A percentile compares a stretch with the other conserved stretches of the same genome.
Evolutionary conservation across 2,797 vertebrate genomes (phyloP).

Genomic region (Salarias fasciatus): DNA sequence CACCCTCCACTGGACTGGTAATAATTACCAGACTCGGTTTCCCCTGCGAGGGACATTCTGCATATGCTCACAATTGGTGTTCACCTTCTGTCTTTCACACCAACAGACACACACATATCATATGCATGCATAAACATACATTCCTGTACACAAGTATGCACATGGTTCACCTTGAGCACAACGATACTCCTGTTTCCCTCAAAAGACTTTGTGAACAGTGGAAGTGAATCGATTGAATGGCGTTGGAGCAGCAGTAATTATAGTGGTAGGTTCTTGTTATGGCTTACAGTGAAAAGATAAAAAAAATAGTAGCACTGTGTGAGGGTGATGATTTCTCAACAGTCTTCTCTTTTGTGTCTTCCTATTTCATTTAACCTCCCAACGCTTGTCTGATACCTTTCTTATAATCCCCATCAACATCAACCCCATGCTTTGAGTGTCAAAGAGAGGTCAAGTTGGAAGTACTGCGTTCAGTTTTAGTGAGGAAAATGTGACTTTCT

Average conservation of each 20-base stretch:
- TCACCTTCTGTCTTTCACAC: background rate
- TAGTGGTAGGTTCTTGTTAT: conserved; percentile 64
- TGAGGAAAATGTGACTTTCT: conserved; percentile 37
- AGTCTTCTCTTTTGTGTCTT: conserved; percentile 36
- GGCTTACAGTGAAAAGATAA: conserved; percentile 22
- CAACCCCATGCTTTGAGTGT: conserved; percentile 62
- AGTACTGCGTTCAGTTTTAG: conserved; percentile 38
- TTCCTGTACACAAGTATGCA: conserved; percentile 13
- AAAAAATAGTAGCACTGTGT: conserved; percentile 28
- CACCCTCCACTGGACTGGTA: conserved; percentile 48
- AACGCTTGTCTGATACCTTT: conserved; percentile 20
- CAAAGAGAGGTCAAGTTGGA: conserved; percentile 69
- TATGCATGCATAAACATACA: conserved; percentile 9
- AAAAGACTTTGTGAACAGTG: conserved; percentile 43
- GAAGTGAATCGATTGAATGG: conserved; percentile 60
- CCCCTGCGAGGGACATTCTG: conserved; percentile 39
- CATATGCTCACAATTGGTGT: conserved; percentile 1
- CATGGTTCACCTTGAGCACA: conserved; percentile 60
- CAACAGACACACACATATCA: conserved; percentile 6
- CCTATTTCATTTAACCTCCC: conserved; percentile 31
- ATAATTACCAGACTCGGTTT: conserved; percentile 65
- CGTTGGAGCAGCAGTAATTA: conserved; percentile 53
- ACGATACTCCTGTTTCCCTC: conserved; percentile 50
- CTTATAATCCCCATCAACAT: conserved; percentile 72
- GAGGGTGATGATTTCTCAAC: conserved; percentile 38